These are phyloP conservation scores for Stegodyphus dumicola DNA, from an alignment of 1,140 invertebrate genomes.

Conservation along the genomic window DNA sequence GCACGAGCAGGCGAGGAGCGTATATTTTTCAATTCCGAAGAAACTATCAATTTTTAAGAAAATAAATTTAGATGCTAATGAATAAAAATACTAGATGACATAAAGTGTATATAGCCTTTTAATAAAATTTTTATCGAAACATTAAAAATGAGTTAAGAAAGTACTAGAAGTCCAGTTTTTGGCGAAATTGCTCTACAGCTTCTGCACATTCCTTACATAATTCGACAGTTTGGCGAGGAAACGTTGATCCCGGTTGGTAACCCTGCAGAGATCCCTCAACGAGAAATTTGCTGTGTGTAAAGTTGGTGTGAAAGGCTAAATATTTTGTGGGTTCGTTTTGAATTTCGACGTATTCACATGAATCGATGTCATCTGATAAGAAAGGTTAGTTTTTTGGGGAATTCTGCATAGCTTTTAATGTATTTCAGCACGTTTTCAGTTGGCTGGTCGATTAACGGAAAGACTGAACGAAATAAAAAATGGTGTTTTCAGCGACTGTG, in stretches of 20 bases:
- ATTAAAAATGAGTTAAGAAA: too few relatives aligned
- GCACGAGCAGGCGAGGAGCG: too few relatives aligned
- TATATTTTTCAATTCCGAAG: too few relatives aligned
- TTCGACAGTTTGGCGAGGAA: constrained; percentile 23
- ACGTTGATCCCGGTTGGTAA: constrained; percentile 19
- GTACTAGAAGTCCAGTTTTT: background rate
- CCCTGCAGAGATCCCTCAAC: constrained; percentile 21
- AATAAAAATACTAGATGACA: too few relatives aligned
- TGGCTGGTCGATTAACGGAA: constrained; percentile 40
- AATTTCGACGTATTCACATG: constrained; percentile 41
- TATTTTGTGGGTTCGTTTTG: constrained; percentile 31
- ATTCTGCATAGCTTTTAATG: background rate
- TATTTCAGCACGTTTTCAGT: background rate
- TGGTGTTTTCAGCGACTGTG: constrained; percentile 2
- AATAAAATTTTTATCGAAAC: too few relatives aligned
- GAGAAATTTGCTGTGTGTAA: constrained; percentile 11
- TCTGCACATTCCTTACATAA: constrained; percentile 16
- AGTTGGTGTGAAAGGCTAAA: constrained; percentile 22
- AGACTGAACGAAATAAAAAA: constrained; percentile 33
- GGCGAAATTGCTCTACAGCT: constrained; percentile 10
- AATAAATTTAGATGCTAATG: too few relatives aligned
- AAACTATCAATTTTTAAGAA: too few relatives aligned
- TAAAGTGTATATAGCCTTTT: too few relatives aligned
- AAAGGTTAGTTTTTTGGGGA: constrained; percentile 35
- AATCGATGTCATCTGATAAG: constrained; percentile 51